These are phyloP conservation scores for Dasypus novemcinctus DNA, from an alignment of 2,113 vertebrate species.

Conservation along the genomic window DNA sequence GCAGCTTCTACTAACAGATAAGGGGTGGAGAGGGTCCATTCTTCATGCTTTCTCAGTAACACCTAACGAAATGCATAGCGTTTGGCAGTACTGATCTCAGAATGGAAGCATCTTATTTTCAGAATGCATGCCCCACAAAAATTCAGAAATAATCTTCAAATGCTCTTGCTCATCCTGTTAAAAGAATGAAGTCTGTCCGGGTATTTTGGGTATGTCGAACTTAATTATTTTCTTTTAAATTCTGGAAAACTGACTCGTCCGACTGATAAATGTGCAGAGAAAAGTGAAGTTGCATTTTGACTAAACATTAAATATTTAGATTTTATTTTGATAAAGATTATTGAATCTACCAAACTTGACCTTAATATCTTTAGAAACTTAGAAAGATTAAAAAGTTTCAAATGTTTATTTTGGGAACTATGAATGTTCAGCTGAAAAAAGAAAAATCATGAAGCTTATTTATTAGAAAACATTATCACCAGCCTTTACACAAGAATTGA, in stretches of 20 bases:
- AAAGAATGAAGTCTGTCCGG: neutral
- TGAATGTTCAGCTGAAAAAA: conserved; percentile 73
- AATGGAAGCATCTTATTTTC: conserved; percentile 46
- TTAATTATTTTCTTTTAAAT: conserved; percentile 59
- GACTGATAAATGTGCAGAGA: conserved; percentile 61
- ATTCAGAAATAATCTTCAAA: conserved; percentile 57
- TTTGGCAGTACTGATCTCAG: neutral
- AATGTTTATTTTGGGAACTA: conserved; percentile 10
- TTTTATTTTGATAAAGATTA: conserved; percentile 60
- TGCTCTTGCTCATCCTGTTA: neutral
- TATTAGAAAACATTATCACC: conserved; percentile 65
- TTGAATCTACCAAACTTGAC: neutral
- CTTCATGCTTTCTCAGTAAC: neutral
- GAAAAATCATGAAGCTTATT: conserved; percentile 70
- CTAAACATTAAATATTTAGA: conserved; percentile 48
- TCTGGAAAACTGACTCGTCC: conserved; percentile 45
- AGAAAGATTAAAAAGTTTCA: conserved; percentile 71
- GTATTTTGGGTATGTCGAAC: neutral
- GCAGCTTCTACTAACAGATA: neutral
- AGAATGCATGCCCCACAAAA: conserved; percentile 64
- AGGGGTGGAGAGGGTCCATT: neutral
- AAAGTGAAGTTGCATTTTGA: conserved; percentile 56
- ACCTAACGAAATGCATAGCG: neutral
- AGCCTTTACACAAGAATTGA: conserved; percentile 61
- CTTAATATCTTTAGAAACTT: conserved; percentile 71